These are phyloP conservation scores for Aphyosemion australe DNA, from an alignment of 2,113 vertebrate species.

Conservation along the genomic window DNA sequence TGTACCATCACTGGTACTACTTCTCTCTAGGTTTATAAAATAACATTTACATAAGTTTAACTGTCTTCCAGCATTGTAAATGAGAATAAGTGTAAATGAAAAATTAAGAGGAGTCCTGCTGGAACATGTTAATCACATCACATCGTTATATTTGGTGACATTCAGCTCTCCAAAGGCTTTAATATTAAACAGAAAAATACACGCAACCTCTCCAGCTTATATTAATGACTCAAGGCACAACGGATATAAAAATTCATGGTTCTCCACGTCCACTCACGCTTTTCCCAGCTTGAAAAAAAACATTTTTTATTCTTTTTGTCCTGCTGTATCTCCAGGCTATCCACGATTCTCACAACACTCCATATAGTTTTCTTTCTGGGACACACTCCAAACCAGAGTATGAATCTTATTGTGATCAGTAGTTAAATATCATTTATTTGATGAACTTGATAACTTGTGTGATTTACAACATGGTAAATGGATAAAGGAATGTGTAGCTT, in stretches of 20 bases:
- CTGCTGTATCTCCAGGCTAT: background rate
- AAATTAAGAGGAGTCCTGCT: background rate
- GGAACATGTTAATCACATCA: background rate
- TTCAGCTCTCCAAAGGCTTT: slow-evolving; percentile 20
- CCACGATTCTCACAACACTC: background rate
- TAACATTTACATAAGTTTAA: background rate
- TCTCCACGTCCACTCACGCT: slow-evolving; percentile 8
- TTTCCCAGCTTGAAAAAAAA: slow-evolving; percentile 22
- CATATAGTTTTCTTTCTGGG: too few relatives aligned
- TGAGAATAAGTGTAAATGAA: background rate
- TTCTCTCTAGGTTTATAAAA: too few relatives aligned
- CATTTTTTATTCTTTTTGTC: slow-evolving; percentile 14
- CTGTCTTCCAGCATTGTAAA: background rate
- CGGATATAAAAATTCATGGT: slow-evolving; percentile 36
- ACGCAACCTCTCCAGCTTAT: slow-evolving; percentile 18
- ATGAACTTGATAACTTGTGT: too few relatives aligned
- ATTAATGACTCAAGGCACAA: slow-evolving; percentile 37
- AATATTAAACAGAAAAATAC: slow-evolving; percentile 42
- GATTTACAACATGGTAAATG: too few relatives aligned
- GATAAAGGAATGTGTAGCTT: too few relatives aligned
- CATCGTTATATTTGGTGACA: background rate
- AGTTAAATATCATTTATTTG: too few relatives aligned
- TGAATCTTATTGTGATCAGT: too few relatives aligned
- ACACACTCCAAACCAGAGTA: too few relatives aligned
- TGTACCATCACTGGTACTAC: background rate